Percentiles rank a stretch among this genome's conserved stretches.
Conservation (phyloP, 2,113 vertebrate species). For the Camelus dromedarius region DNA sequence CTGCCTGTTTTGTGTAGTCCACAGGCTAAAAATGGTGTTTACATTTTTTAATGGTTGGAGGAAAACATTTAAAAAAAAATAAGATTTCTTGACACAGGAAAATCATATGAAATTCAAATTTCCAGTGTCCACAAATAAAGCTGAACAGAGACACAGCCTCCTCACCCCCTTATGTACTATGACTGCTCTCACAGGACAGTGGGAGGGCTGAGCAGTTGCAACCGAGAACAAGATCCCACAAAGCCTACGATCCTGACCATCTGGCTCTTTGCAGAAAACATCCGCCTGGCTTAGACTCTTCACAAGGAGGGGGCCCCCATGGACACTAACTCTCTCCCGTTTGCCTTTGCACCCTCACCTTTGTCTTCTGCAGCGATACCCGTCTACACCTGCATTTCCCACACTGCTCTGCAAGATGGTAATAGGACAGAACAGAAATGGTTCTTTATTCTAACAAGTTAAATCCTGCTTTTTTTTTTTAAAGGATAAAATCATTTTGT, state of each 20-base stretch:
- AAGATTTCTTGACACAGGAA: neutral
- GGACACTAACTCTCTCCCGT: neutral
- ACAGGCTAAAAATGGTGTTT: neutral
- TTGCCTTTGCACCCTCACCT: no score
- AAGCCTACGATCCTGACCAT: neutral
- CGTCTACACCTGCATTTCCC: neutral
- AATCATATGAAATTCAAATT: slow-evolving; percentile 23
- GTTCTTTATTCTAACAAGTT: neutral
- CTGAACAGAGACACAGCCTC: neutral
- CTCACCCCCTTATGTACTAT: neutral
- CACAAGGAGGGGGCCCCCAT: no score
- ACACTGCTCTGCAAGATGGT: neutral
- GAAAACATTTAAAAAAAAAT: neutral
- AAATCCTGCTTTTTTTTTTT: neutral
- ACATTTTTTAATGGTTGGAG: neutral
- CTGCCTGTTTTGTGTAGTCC: neutral
- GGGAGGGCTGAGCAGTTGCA: neutral
- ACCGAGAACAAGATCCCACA: neutral
- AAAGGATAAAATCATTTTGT: slow-evolving; percentile 1
- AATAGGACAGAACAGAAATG: neutral
- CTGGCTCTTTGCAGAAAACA: neutral
- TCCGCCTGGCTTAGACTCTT: neutral
- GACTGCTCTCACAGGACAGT: neutral
- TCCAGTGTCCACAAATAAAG: neutral
- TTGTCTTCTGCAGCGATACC: neutral